Evolutionary conservation across 2,888 invertebrate species (phyloP).

Genomic region (Sympetrum striolatum): DNA sequence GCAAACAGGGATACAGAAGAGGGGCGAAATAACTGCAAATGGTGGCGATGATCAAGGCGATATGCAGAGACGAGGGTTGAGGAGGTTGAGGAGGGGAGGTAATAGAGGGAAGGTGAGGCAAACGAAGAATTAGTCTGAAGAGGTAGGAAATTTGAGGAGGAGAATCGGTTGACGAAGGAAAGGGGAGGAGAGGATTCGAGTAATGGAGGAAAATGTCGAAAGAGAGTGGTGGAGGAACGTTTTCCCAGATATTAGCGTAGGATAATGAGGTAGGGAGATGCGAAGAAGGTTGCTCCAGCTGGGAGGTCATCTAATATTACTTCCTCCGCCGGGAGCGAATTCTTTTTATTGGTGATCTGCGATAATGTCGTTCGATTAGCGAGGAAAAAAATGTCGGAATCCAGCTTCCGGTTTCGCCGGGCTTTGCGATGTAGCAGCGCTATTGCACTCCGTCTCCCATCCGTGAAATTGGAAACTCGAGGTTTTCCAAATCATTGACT

Average conservation of each 20-base stretch:
- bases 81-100: background rate
- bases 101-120: background rate
- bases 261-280: background rate
- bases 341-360: background rate
- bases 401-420: too few species aligned
- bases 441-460: too few species aligned
- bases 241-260: background rate
- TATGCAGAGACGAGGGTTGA: background rate
- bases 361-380: background rate
- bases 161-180: too few species aligned
- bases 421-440: too few species aligned
- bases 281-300: background rate
- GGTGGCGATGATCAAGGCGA: too few species aligned
- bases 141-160: background rate
- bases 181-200: too few species aligned
- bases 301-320: background rate
- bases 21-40: too few species aligned
- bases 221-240: background rate
- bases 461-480: too few species aligned
- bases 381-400: background rate
- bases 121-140: background rate
- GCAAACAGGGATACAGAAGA: too few species aligned
- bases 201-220: background rate
- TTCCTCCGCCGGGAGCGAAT: background rate
- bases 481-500: too few species aligned